These are phyloP conservation scores for Microtus montanus DNA, from an alignment of 2,113 vertebrate species.

Conservation along the genomic window DNA sequence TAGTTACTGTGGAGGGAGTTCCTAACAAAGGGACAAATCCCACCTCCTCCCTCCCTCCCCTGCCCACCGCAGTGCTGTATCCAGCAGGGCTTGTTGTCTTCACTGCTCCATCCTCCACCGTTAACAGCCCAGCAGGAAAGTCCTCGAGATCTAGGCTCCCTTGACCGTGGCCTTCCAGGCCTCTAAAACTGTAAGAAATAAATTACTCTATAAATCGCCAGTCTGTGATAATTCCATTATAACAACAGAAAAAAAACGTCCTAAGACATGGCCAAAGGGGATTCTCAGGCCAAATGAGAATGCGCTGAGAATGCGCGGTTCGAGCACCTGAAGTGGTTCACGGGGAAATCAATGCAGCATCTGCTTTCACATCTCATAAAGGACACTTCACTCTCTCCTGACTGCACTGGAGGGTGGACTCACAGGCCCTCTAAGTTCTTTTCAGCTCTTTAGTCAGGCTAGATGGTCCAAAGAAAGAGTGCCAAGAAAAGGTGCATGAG, in stretches of 20 bases:
- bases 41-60: background rate
- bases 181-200: background rate
- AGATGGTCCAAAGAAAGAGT: background rate
- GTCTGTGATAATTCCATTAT: constrained; percentile 19
- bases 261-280: constrained; percentile 32
- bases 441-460: background rate
- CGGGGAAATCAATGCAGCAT: constrained; percentile 20
- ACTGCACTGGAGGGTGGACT: background rate
- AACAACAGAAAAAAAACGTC: background rate
- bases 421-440: background rate
- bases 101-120: background rate
- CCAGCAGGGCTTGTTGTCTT: background rate
- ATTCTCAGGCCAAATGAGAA: constrained; percentile 48
- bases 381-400: background rate
- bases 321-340: constrained; percentile 27
- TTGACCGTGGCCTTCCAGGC: background rate
- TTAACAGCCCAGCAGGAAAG: background rate
- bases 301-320: constrained; percentile 23
- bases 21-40: background rate
- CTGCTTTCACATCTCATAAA: background rate
- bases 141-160: background rate
- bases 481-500: background rate
- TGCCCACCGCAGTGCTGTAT: background rate
- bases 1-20: background rate
- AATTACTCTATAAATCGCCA: background rate